Conservation (phyloP, 1,140 invertebrate species). For the Cotesia typhae region DNA sequence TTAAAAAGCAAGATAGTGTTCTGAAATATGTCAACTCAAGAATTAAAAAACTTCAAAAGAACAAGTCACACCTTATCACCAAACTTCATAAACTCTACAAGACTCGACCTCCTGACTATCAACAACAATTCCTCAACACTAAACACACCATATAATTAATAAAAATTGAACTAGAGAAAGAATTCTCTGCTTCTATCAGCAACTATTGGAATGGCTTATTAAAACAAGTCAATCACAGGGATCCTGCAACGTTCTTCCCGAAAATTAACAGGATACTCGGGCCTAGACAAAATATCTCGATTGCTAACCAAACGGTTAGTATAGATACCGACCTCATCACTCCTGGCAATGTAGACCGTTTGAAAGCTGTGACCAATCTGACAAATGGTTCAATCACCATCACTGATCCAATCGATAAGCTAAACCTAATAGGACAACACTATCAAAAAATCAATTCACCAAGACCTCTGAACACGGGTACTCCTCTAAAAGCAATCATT, state of each 20-base stretch:
- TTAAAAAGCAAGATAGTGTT: not conserved
- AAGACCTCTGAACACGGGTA: too few relatives aligned
- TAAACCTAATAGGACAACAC: too few relatives aligned
- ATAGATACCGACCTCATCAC: not conserved
- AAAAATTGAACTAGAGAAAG: not conserved
- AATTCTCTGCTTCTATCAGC: conserved; percentile 7
- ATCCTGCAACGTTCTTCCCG: conserved; percentile 16
- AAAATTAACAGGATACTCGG: conserved; percentile 25
- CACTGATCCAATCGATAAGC: too few relatives aligned
- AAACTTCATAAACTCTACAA: not conserved
- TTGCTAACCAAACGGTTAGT: not conserved
- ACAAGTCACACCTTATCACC: not conserved
- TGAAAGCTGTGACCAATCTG: too few relatives aligned
- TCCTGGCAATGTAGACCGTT: not conserved
- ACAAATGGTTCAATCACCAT: too few relatives aligned
- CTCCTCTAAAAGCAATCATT: too few relatives aligned
- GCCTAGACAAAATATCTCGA: not conserved
- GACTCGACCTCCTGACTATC: too few relatives aligned
- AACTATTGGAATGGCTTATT: conserved; percentile 17
- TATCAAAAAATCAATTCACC: too few relatives aligned
- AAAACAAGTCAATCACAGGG: conserved; percentile 16
- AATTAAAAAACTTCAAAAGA: conserved; percentile 18
- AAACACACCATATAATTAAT: not conserved
- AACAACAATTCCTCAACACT: not conserved
- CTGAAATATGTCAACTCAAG: conserved; percentile 11